Evolutionary conservation across 2,797 vertebrate genomes (phyloP), one percentile per base, ranked within the genome.

Genomic region (Tragopan temminckii): DNA sequence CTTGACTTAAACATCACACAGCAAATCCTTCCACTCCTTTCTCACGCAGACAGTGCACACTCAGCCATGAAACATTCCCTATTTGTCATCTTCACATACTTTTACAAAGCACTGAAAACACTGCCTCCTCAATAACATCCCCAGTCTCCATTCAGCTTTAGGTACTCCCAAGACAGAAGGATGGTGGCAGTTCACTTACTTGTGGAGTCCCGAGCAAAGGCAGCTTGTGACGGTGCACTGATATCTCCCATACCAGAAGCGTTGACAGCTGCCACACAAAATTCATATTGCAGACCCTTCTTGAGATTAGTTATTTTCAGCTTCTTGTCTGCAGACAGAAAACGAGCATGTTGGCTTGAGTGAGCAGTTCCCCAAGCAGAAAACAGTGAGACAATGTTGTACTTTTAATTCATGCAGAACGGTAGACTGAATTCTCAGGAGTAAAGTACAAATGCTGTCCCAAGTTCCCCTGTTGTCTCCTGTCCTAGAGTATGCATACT

Each of bases 251-350:
- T 48, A 35, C 99, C 99, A 1, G 98, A 98, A 45, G 98, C 93
- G 82, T 98, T 98, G 93, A 99, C 94, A 21, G 98, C 99, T 7
- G 97, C 97, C 80, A 99, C 98, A 14, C 98, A 98, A 85, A 99
- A 99, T 92, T 99, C 98, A 11, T 99, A 99, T 79, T 98, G 98
- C 90, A 98, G 90, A 25, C 98, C 98, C 20, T 97, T 97, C 88
- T 98, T 97, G 57, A 99, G 86, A 59, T 97, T 97, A 8, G 75
- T 97, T 62, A 98, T 98, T 0, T 95, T 97, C 96, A 96, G 98
- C 85, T 88, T 95, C 96, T 97, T 97, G 19, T 96, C 98, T 98
- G 95, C 38, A 78, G 85, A 85, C 42, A 78, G 25, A 40, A 84
- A 68, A 90, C 50, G 23, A 80, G 8, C 0, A 0, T 5, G 19